A percentile compares a stretch with the other conserved stretches of the same genome.
phyloP scores from a whole-genome alignment of 2,113 vertebrate species.

The Trogon melanurus region DNA sequence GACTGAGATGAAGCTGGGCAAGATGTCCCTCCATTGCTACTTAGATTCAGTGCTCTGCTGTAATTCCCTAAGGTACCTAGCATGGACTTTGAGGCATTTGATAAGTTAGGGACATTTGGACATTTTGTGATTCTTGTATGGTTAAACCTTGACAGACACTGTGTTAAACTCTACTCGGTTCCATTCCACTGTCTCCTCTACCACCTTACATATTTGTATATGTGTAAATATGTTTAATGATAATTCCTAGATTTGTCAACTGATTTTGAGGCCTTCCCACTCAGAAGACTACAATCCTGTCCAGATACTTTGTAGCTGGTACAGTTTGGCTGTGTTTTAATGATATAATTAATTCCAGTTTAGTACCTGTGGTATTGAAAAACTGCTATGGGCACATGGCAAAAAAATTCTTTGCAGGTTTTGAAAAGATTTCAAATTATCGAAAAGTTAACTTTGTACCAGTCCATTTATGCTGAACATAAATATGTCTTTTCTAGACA shows the following conservation, averaged over 20 bases:
- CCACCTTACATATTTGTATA: not conserved
- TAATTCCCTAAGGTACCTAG: not conserved
- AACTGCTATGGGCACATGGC: not conserved
- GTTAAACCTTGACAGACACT: not conserved
- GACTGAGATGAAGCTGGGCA: not conserved
- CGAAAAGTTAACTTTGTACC: not conserved
- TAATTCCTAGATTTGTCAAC: not conserved
- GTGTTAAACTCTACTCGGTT: not conserved
- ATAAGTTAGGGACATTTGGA: not conserved
- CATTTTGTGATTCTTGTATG: not conserved
- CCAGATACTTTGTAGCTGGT: not conserved
- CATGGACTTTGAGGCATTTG: not conserved
- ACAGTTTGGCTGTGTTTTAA: not conserved
- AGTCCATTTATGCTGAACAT: not conserved
- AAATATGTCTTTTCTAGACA: not conserved
- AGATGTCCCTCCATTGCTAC: not conserved
- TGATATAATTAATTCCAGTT: not conserved
- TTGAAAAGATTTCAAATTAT: not conserved
- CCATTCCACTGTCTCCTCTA: not conserved
- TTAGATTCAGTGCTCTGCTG: fast-evolving
- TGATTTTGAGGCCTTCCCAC: not conserved
- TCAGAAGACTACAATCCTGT: not conserved
- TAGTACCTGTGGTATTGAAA: not conserved
- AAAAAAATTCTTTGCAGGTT: not conserved
- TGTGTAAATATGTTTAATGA: not conserved